phyloP scores from a whole-genome alignment of 1,140 invertebrate genomes.

The Carposina sasakii region DNA sequence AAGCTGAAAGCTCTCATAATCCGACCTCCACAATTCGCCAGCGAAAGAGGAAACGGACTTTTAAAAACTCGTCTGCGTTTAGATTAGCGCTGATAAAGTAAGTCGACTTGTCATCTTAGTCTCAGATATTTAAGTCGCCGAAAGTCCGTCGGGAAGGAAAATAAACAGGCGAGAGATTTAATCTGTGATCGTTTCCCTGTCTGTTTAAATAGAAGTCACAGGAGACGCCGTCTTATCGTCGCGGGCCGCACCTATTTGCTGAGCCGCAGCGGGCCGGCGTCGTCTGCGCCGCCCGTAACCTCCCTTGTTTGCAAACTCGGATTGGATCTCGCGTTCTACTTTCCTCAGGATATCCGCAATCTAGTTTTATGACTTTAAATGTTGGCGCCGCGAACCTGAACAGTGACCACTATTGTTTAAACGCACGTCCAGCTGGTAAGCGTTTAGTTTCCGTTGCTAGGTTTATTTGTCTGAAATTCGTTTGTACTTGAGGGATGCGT shows the following conservation, averaged over 20 bases:
- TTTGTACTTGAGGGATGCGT: no score
- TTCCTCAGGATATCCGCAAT: constrained; percentile 62
- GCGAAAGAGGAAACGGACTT: constrained; percentile 36
- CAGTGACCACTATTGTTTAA: not conserved
- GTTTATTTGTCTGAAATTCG: no score
- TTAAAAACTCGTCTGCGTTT: constrained; percentile 46
- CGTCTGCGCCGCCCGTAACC: constrained; percentile 50
- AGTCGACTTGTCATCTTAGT: constrained; percentile 49
- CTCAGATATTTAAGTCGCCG: constrained; percentile 40
- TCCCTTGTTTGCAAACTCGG: constrained; percentile 70
- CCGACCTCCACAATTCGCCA: constrained; percentile 29
- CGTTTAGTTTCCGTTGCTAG: not conserved
- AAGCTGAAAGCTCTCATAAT: constrained; percentile 58
- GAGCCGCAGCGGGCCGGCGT: constrained; percentile 25
- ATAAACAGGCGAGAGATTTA: constrained; percentile 61
- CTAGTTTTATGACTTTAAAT: constrained; percentile 68
- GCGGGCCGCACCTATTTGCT: constrained; percentile 58
- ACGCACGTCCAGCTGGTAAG: not conserved
- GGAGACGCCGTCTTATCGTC: constrained; percentile 61
- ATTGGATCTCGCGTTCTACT: constrained; percentile 68
- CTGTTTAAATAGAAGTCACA: constrained; percentile 67
- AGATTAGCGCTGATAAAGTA: constrained; percentile 50
- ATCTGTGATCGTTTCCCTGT: constrained; percentile 59
- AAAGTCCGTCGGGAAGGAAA: constrained; percentile 48
- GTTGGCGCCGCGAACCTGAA: constrained; percentile 48